Conservation (phyloP, 2,797 vertebrate species). For the Podarcis lilfordi region DNA sequence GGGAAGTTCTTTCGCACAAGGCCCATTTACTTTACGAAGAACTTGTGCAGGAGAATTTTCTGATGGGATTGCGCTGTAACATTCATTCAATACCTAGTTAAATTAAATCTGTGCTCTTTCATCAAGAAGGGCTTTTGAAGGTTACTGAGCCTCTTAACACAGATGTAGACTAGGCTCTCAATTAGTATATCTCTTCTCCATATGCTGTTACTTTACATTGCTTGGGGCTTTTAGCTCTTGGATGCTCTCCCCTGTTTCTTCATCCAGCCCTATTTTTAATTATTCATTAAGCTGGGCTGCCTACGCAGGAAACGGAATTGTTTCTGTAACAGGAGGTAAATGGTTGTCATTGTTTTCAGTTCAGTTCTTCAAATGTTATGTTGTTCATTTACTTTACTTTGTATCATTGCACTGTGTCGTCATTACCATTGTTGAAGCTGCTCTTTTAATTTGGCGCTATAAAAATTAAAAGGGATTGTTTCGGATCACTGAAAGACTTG, state of each 20-base stretch:
- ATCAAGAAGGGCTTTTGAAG: background rate
- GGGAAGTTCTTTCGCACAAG: background rate
- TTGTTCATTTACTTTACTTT: slow-evolving; percentile 5
- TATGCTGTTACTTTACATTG: slow-evolving; percentile 11
- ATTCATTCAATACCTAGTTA: background rate
- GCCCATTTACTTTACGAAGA: no score
- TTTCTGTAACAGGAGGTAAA: slow-evolving; percentile 27
- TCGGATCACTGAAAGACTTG: slow-evolving; percentile 52
- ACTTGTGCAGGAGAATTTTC: background rate
- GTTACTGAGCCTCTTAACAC: background rate
- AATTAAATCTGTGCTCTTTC: background rate
- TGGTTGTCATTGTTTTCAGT: slow-evolving; percentile 24
- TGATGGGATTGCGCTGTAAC: background rate
- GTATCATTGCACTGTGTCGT: fast-evolving
- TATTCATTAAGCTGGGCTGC: slow-evolving; percentile 20
- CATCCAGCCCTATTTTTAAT: slow-evolving; percentile 31
- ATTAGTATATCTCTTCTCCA: background rate
- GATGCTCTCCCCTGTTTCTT: slow-evolving; percentile 3
- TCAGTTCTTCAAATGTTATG: slow-evolving; percentile 24
- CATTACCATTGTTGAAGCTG: background rate
- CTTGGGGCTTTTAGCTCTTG: slow-evolving; percentile 21
- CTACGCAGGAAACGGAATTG: slow-evolving; percentile 33
- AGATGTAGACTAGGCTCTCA: background rate
- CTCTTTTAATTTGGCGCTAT: background rate
- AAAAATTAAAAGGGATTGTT: slow-evolving; percentile 30